These are phyloP conservation scores for Neotoma lepida DNA, from an alignment of 2,113 vertebrate genomes.

Conservation along the genomic window DNA sequence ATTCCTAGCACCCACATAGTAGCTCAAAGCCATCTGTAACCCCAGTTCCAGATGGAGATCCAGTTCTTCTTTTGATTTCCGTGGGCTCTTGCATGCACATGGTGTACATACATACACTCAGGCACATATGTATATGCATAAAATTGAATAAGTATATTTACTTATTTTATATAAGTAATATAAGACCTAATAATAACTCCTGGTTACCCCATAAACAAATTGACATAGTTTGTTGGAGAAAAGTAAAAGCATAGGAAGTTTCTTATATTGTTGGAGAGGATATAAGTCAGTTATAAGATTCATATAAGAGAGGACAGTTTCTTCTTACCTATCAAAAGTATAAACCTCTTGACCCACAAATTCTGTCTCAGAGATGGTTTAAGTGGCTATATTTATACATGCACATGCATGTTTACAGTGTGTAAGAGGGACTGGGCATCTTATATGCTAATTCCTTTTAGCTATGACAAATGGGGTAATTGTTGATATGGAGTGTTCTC, in stretches of 20 bases:
- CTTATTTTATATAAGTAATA: too few species aligned
- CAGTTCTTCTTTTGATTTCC: not conserved
- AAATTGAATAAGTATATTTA: not conserved
- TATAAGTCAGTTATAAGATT: not conserved
- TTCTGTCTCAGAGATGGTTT: not conserved
- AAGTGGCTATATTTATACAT: not conserved
- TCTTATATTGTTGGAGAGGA: not conserved
- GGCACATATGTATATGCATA: not conserved
- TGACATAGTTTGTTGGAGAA: not conserved
- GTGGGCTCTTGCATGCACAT: not conserved
- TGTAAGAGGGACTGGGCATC: not conserved
- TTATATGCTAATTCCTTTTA: not conserved
- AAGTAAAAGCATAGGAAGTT: not conserved
- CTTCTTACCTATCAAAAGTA: not conserved
- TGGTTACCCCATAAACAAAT: too few species aligned
- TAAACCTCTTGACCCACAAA: not conserved
- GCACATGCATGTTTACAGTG: not conserved
- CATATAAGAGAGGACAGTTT: not conserved
- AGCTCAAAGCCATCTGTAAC: not conserved
- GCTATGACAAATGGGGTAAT: not conserved
- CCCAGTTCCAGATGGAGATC: not conserved
- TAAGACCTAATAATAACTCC: not conserved
- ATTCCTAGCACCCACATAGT: not conserved
- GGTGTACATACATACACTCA: not conserved
- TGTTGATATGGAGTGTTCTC: not conserved